A percentile compares a stretch with the other conserved stretches of the same genome.
Evolutionary conservation across 2,888 invertebrate genomes (phyloP).

Genomic region (Drosophila helvetica): DNA sequence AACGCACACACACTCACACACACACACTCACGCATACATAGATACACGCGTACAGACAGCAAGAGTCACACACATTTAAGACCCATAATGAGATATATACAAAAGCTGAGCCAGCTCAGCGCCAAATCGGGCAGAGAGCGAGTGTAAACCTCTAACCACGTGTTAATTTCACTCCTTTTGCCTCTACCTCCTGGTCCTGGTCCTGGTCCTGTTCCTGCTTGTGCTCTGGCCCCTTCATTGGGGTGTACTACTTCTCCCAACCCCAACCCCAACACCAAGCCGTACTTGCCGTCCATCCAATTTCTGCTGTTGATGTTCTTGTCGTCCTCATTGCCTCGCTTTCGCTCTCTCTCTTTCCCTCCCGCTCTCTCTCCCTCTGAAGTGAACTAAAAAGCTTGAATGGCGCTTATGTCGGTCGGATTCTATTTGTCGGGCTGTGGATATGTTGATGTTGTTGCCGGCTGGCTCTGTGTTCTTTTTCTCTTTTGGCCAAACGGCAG

Average conservation of each 20-base stretch:
- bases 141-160: conserved; percentile 74
- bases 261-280: not conserved
- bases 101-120: conserved; percentile 66
- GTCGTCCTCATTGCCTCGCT: conserved; percentile 47
- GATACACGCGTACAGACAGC: conserved; percentile 10
- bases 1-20: conserved; percentile 19
- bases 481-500: conserved; percentile 54
- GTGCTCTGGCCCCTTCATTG: not conserved
- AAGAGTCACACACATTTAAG: conserved; percentile 57
- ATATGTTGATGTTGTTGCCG: conserved; percentile 49
- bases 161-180: conserved; percentile 74
- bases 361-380: conserved; percentile 27
- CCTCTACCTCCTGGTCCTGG: not conserved
- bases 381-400: conserved; percentile 76
- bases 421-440: conserved; percentile 66
- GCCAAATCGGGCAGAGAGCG: conserved; percentile 65
- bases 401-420: conserved; percentile 70
- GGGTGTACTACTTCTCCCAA: not conserved
- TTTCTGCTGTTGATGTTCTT: conserved; percentile 49
- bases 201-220: too few relatives aligned
- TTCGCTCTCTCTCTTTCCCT: conserved; percentile 9
- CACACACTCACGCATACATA: not conserved
- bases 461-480: conserved; percentile 32
- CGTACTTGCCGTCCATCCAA: conserved; percentile 21
- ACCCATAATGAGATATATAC: conserved; percentile 73